Percentiles rank a stretch among this genome's conserved stretches.
phyloP scores from a whole-genome alignment of 30 jellyfish, hydroid and myxozoan genomes.

The Cassiopea andromeda region DNA sequence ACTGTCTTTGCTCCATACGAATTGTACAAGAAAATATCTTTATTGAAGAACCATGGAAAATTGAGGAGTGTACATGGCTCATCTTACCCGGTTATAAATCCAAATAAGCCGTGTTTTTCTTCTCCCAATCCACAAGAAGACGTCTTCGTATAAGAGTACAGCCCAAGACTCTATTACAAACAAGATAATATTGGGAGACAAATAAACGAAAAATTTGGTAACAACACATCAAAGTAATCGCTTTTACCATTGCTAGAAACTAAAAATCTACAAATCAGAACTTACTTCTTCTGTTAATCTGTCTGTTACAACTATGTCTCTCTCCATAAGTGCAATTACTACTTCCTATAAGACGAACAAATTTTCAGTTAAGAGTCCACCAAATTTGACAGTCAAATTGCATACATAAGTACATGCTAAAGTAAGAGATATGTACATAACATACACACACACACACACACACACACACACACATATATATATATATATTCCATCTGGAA shows the following conservation, averaged over 20 bases:
- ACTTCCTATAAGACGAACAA: conserved; percentile 27
- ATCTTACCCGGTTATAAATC: conserved; percentile 90
- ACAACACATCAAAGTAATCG: too few species aligned
- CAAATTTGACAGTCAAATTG: too few species aligned
- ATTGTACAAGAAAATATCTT: too few species aligned
- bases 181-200: background rate
- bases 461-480: too few species aligned
- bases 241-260: background rate
- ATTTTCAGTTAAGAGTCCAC: too few species aligned
- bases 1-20: too few species aligned
- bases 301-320: conserved; percentile 72
- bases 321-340: conserved; percentile 70
- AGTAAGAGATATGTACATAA: too few species aligned
- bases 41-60: too few species aligned
- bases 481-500: too few species aligned
- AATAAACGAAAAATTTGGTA: too few species aligned
- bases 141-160: conserved; percentile 88
- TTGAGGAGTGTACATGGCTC: background rate
- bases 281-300: conserved; percentile 67
- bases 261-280: background rate
- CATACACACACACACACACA: too few species aligned
- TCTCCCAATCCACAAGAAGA: conserved; percentile 90
- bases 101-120: conserved; percentile 67
- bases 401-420: too few species aligned
- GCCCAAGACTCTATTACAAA: conserved; percentile 43